Conservation (phyloP, 2,888 invertebrate species). For the Rhimphoctona megacephalus region DNA sequence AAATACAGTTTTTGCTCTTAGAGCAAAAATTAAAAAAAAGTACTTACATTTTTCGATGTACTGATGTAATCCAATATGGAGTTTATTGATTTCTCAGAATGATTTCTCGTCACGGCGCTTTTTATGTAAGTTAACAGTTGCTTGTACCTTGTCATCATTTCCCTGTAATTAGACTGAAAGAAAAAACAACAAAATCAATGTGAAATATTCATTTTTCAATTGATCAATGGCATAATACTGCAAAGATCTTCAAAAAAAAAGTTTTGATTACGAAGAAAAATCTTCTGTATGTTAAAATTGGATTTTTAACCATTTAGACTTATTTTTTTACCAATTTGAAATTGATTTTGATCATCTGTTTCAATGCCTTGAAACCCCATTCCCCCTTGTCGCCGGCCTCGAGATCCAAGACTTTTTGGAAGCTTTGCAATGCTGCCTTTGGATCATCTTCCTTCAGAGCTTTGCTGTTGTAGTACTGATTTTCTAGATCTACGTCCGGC, state of each 20-base stretch:
- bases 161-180: constrained; percentile 94
- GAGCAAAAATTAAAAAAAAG: constrained; percentile 6
- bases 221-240: neutral
- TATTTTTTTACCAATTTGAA: constrained; percentile 93
- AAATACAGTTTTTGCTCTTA: neutral
- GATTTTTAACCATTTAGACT: neutral
- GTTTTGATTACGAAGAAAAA: neutral
- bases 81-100: constrained; percentile 99
- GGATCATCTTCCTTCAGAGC: constrained; percentile 99
- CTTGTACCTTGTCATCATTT: constrained; percentile 98
- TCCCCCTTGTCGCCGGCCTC: constrained; percentile 99
- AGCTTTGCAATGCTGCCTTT: constrained; percentile 95
- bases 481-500: constrained; percentile 99
- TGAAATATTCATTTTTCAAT: neutral
- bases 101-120: constrained; percentile 99
- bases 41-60: constrained; percentile 98
- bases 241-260: neutral
- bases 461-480: constrained; percentile 99
- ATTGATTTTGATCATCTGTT: constrained; percentile 99
- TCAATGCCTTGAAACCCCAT: constrained; percentile 99
- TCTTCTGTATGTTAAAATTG: neutral
- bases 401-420: constrained; percentile 97
- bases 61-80: constrained; percentile 99
- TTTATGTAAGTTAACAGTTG: constrained; percentile 99
- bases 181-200: neutral